phyloP scores from a whole-genome alignment of 1,140 invertebrate genomes.

The Euura saliciscinereae region DNA sequence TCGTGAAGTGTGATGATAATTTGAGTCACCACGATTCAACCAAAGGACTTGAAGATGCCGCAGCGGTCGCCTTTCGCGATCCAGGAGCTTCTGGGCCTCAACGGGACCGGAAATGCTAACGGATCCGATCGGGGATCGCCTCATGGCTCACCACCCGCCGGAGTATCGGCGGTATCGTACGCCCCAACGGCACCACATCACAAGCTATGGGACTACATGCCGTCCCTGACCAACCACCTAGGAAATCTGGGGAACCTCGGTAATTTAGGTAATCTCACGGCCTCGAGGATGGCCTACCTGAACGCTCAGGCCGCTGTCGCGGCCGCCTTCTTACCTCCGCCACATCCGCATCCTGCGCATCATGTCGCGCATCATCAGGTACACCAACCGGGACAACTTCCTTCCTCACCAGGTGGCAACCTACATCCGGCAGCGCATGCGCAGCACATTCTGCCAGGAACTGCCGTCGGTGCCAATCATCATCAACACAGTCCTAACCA shows the following conservation, averaged over 20 bases:
- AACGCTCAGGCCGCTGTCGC: conserved; percentile 88
- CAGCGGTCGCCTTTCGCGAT: conserved; percentile 91
- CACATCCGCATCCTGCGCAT: conserved; percentile 59
- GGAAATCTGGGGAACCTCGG: conserved; percentile 50
- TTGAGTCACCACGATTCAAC: conserved; percentile 27
- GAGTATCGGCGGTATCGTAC: conserved; percentile 57
- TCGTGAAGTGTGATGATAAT: conserved; percentile 26
- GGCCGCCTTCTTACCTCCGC: conserved; percentile 80
- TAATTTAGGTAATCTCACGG: conserved; percentile 61
- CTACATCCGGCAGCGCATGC: conserved; percentile 55
- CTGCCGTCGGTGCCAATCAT: conserved; percentile 49
- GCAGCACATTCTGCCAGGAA: conserved; percentile 54
- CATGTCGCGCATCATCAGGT: conserved; percentile 57
- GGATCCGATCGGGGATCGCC: conserved; percentile 53
- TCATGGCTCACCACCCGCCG: conserved; percentile 60
- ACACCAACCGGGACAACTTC: conserved; percentile 54
- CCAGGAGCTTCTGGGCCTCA: conserved; percentile 85
- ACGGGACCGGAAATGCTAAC: conserved; percentile 54
- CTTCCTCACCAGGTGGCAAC: conserved; percentile 47
- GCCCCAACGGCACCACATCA: conserved; percentile 58
- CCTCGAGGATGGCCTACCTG: conserved; percentile 82
- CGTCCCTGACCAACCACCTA: conserved; percentile 54
- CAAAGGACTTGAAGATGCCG: conserved; percentile 63
- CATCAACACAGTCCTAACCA: conserved; percentile 56
- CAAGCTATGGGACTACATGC: conserved; percentile 60